phyloP scores from a whole-genome alignment of 2,888 invertebrate genomes.

The Lasioglossum villosulum region DNA sequence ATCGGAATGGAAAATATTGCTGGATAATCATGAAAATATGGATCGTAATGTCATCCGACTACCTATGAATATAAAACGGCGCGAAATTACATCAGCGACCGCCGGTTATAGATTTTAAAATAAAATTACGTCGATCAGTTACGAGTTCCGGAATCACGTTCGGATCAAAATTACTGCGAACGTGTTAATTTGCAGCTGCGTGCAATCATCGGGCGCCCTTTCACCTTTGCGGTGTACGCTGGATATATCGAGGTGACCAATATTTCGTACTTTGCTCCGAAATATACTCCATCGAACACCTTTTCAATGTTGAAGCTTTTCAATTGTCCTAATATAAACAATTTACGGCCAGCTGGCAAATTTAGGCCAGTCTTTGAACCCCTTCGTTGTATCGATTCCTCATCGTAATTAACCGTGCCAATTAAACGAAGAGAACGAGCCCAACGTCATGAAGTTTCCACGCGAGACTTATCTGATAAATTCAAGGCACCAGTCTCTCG shows the following conservation, averaged over 20 bases:
- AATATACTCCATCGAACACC: neutral
- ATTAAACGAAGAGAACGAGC: neutral
- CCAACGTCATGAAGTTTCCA: neutral
- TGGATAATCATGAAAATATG: neutral
- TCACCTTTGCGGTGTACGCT: neutral
- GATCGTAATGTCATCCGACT: neutral
- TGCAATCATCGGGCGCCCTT: neutral
- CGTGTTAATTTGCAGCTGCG: constrained; percentile 1
- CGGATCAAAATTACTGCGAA: neutral
- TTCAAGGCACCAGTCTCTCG: neutral
- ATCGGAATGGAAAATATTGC: constrained; percentile 6
- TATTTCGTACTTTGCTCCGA: neutral
- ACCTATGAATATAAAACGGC: neutral
- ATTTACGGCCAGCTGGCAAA: neutral
- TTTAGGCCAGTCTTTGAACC: neutral
- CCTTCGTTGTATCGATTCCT: neutral
- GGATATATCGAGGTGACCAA: neutral
- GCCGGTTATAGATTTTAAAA: constrained; percentile 6
- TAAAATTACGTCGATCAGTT: neutral
- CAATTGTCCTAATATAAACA: neutral
- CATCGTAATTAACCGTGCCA: neutral
- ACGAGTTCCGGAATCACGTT: neutral
- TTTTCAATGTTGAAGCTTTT: neutral
- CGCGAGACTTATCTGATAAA: neutral
- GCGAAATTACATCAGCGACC: neutral